Percentiles rank a stretch among this genome's conserved stretches.
phyloP scores from a whole-genome alignment of 2,888 invertebrate genomes.

The Limenitis camilla region DNA sequence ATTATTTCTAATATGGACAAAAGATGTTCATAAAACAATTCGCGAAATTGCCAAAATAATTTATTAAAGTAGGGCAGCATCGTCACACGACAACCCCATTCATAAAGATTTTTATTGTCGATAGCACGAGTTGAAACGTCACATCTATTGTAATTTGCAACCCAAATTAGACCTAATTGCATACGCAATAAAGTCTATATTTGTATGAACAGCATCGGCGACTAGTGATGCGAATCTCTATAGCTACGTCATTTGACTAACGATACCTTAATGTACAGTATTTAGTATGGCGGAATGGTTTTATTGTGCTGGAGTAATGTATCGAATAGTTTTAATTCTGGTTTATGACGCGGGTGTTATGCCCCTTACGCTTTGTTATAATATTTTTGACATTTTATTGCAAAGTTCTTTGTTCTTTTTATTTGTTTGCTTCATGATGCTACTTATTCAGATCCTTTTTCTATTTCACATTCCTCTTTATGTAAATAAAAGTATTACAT shows the following conservation, averaged over 20 bases:
- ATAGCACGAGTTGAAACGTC: slow-evolving; percentile 20
- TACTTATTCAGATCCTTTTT: too few relatives aligned
- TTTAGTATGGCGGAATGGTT: slow-evolving; percentile 64
- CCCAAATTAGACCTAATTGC: slow-evolving; percentile 21
- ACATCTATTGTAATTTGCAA: slow-evolving; percentile 10
- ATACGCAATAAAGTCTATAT: slow-evolving; percentile 19
- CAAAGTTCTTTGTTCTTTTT: background rate
- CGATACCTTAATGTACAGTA: slow-evolving; percentile 69
- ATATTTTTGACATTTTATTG: background rate
- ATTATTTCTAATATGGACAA: slow-evolving; percentile 15
- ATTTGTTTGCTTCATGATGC: too few relatives aligned
- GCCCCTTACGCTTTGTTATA: slow-evolving; percentile 9
- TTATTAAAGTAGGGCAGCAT: slow-evolving; percentile 54
- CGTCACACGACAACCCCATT: slow-evolving; percentile 60
- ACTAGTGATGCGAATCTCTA: slow-evolving; percentile 4
- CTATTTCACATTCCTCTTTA: too few relatives aligned
- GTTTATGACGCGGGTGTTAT: slow-evolving; percentile 50
- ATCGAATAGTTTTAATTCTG: slow-evolving; percentile 73
- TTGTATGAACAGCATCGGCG: slow-evolving; percentile 4
- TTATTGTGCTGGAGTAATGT: slow-evolving; percentile 68
- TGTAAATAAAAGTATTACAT: too few relatives aligned
- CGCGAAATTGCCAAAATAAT: slow-evolving; percentile 53
- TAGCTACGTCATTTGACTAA: slow-evolving; percentile 58
- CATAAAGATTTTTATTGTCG: slow-evolving; percentile 53
- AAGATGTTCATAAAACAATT: slow-evolving; percentile 53